phyloP scores from a whole-genome alignment of 2,113 vertebrate species.

The Phasianus colchicus region DNA sequence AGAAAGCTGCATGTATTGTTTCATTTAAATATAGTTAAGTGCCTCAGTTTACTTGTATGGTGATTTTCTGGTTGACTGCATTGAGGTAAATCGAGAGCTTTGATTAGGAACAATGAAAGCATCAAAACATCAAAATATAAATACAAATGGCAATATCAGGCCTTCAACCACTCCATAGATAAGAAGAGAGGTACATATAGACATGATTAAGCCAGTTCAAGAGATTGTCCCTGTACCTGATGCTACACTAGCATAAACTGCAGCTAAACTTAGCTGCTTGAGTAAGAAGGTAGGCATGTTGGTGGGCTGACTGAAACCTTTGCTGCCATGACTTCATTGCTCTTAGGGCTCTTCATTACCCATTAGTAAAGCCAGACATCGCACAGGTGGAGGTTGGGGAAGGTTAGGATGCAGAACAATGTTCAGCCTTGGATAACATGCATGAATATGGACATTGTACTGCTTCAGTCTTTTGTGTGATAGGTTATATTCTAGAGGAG shows the following conservation, averaged over 20 bases:
- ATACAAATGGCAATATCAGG: not conserved
- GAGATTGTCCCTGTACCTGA: not conserved
- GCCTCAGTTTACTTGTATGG: not conserved
- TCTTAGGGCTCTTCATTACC: not conserved
- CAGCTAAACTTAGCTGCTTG: not conserved
- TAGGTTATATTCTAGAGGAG: not conserved
- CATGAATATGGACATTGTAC: fast-evolving
- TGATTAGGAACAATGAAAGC: not conserved
- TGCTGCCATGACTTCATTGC: not conserved
- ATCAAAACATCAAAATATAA: not conserved
- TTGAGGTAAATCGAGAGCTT: not conserved
- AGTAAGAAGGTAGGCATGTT: not conserved
- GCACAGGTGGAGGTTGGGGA: fast-evolving
- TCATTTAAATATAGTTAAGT: not conserved
- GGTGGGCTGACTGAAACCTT: not conserved
- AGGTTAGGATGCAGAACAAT: not conserved
- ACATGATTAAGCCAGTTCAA: not conserved
- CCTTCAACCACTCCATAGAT: not conserved
- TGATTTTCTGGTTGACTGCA: not conserved
- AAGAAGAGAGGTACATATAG: not conserved
- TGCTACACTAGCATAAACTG: not conserved
- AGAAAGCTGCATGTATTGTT: not conserved
- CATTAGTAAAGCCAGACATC: not conserved
- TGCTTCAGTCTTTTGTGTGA: not conserved
- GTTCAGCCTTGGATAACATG: not conserved